Conservation (phyloP, 2,113 vertebrate species). For the Ascaphus truei region DNA sequence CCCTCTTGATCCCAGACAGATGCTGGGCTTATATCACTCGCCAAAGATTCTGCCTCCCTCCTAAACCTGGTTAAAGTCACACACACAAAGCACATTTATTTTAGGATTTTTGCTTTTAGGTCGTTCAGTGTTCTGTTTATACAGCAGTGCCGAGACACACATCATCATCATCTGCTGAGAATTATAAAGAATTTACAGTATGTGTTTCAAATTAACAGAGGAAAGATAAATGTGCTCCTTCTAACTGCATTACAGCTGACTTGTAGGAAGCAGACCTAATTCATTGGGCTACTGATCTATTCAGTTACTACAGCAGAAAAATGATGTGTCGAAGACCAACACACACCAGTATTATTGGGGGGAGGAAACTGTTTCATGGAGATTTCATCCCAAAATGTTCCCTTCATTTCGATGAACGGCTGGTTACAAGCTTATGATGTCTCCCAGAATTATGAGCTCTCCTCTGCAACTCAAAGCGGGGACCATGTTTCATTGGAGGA, state of each 20-base stretch:
- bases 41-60: background rate
- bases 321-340: background rate
- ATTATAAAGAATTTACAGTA: constrained; percentile 24
- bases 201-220: constrained; percentile 25
- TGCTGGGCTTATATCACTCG: background rate
- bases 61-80: constrained; percentile 4
- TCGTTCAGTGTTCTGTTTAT: constrained; percentile 23
- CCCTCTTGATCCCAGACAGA: background rate
- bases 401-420: constrained; percentile 34
- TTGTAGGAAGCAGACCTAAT: background rate
- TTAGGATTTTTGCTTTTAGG: constrained; percentile 16
- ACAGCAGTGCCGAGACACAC: background rate
- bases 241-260: constrained; percentile 15
- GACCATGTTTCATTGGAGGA: constrained; percentile 42
- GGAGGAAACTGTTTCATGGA: background rate
- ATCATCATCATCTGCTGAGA: background rate
- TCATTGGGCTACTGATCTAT: constrained; percentile 4
- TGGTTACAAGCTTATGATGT: constrained; percentile 47
- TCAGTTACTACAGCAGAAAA: background rate
- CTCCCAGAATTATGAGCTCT: constrained; percentile 43
- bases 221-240: constrained; percentile 16
- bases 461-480: constrained; percentile 26
- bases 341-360: background rate
- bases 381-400: constrained; percentile 42
- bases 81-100: constrained; percentile 15